These are phyloP conservation scores for Cepaea nemoralis DNA, from an alignment of 1,140 invertebrate species.

Conservation along the genomic window DNA sequence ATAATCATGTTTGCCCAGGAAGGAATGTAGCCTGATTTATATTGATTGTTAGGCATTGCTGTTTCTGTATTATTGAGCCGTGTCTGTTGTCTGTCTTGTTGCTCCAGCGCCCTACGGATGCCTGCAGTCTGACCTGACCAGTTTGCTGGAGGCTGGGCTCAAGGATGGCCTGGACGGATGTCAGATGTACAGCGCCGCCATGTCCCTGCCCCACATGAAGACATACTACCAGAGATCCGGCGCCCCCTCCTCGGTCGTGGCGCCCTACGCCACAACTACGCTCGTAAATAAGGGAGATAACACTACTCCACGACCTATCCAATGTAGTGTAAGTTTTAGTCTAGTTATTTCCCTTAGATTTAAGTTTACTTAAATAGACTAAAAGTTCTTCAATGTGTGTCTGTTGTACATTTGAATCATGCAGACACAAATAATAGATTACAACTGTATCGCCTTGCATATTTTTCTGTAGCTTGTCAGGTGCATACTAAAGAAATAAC, in stretches of 20 bases:
- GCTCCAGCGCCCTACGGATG: conserved; percentile 44
- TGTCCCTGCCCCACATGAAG: conserved; percentile 73
- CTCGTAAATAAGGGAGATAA: conserved; percentile 72
- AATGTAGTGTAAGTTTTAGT: conserved; percentile 39
- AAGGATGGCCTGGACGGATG: conserved; percentile 50
- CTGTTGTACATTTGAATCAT: no score
- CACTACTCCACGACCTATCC: conserved; percentile 21
- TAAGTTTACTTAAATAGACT: no score
- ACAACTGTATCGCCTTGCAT: no score
- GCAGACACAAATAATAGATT: no score
- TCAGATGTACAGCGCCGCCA: conserved; percentile 57
- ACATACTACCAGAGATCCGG: conserved; percentile 82
- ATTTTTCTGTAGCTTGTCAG: no score
- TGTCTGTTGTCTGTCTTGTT: neutral
- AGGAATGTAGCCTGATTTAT: no score
- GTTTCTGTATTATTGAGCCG: no score
- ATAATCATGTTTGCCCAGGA: no score
- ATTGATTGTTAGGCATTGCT: no score
- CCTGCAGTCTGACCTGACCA: conserved; percentile 59
- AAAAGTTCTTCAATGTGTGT: no score
- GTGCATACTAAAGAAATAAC: no score
- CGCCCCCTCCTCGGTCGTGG: conserved; percentile 73
- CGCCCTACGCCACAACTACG: conserved; percentile 87
- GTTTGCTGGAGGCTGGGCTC: conserved; percentile 52
- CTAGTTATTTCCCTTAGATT: neutral